Base-by-base conservation (phyloP, 2,113 vertebrate species). In the Sylvia atricapilla region DNA sequence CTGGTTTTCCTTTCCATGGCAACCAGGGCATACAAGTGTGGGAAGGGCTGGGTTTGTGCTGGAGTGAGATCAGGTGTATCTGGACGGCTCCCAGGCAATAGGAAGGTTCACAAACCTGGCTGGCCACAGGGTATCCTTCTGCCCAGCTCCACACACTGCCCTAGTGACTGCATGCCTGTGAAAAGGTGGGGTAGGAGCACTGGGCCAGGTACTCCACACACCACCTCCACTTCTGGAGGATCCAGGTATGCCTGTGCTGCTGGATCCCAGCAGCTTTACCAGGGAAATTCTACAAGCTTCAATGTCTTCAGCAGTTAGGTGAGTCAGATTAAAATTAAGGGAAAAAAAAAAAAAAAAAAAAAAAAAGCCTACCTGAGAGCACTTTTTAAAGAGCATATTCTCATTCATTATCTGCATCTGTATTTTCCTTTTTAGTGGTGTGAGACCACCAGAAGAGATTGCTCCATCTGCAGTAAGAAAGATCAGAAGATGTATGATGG, bases 281-380 rank as follows among this genome's bases (percentile, higher is more conserved):
- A 47, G 46, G 18, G 14, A 49, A 89, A 76, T 84, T 70, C 19
- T 63, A 20, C 9, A n/a, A 47, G 27, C 6, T 72, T 74, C 73
- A 20, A 4, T 10, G 46, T 66, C 24, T 72, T 62, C 13, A 41
- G 12, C 47, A 17, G 24, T 21, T 60, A 56, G 2, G 27, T 50
- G 39, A 50, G 4, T 19, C 33, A 68, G 24, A 80, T 8, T 49
- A 73, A 87, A 90, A 52, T 44, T 33, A 62, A 44, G 44, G n/a
- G n/a, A n/a, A n/a, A n/a, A n/a, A n/a, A 68, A 25, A 37, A 3
- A 4, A 18, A 70, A 72, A 25, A 17, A 70, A 72, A 22, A 17
- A 31, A 31, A 25, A 0, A n/a, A 21, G 2, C 1, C 15, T 31
- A 4, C 30, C 43, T 41, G n/a, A 49, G 17, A 52, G 7, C 22